These are phyloP conservation scores for Vicugna pacos DNA, from an alignment of 2,113 vertebrate species.

Conservation along the genomic window DNA sequence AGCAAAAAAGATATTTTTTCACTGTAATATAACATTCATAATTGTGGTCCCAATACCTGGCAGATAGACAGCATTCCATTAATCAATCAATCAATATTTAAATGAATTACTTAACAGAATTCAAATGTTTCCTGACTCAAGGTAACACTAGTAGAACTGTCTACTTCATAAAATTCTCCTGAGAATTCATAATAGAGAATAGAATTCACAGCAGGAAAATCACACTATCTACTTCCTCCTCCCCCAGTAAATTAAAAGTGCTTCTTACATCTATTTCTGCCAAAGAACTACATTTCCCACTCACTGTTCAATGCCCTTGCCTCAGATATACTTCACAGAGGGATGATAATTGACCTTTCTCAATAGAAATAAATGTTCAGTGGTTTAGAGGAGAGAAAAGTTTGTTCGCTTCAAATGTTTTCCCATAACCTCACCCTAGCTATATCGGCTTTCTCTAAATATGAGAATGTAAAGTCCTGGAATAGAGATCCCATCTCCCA, in stretches of 20 bases:
- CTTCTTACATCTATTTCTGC: slow-evolving; percentile 32
- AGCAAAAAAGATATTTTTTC: slow-evolving; percentile 27
- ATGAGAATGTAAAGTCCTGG: background rate
- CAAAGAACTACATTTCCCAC: background rate
- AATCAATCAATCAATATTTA: slow-evolving; percentile 50
- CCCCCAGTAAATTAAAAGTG: background rate
- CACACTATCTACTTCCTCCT: slow-evolving; percentile 6
- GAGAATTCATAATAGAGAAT: slow-evolving; percentile 24
- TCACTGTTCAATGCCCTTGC: background rate
- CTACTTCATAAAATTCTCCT: slow-evolving; percentile 2
- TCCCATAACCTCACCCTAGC: background rate
- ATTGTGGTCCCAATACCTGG: background rate
- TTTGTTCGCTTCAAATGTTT: slow-evolving; percentile 47
- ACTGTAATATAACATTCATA: slow-evolving; percentile 3
- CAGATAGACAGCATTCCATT: background rate
- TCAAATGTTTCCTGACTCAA: background rate
- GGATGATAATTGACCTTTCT: slow-evolving; percentile 35
- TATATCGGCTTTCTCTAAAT: background rate
- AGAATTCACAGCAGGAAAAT: slow-evolving; percentile 49
- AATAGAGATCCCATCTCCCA: background rate
- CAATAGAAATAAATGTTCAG: slow-evolving; percentile 12
- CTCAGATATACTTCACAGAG: background rate
- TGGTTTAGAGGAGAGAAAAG: background rate
- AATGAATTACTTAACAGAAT: slow-evolving; percentile 36
- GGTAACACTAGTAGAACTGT: background rate